phyloP scores from a whole-genome alignment of 2,797 vertebrate genomes.

The Amazona finschi region DNA sequence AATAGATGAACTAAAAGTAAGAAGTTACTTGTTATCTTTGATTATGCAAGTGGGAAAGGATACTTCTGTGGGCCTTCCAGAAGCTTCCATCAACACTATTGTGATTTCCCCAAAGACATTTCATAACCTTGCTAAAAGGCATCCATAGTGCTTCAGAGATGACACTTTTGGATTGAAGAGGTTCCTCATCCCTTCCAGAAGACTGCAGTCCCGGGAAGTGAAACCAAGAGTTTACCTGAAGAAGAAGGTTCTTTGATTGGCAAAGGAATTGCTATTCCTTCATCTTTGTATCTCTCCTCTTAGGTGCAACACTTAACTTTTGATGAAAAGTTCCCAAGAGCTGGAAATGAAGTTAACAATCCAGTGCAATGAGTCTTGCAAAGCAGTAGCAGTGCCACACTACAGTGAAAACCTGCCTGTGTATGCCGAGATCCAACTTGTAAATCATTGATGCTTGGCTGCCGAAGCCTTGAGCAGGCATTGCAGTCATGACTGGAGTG shows the following conservation, averaged over 20 bases:
- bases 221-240: background rate
- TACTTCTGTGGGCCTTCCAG: constrained; percentile 1
- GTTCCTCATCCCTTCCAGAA: background rate
- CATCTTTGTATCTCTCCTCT: background rate
- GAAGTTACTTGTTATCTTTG: background rate
- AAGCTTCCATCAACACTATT: background rate
- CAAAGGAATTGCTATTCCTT: background rate
- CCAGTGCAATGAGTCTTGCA: background rate
- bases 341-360: background rate
- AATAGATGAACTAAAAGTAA: background rate
- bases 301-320: background rate
- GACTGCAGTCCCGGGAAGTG: background rate
- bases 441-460: background rate
- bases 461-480: background rate
- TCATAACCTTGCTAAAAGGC: background rate
- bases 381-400: background rate
- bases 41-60: background rate
- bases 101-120: background rate
- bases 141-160: background rate
- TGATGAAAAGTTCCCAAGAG: background rate
- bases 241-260: background rate
- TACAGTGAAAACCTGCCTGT: background rate
- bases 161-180: background rate
- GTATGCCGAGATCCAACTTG: background rate
- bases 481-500: background rate